Base-by-base conservation (phyloP, 2,797 vertebrate species). In the Chaenodraco wilsoni region DNA sequence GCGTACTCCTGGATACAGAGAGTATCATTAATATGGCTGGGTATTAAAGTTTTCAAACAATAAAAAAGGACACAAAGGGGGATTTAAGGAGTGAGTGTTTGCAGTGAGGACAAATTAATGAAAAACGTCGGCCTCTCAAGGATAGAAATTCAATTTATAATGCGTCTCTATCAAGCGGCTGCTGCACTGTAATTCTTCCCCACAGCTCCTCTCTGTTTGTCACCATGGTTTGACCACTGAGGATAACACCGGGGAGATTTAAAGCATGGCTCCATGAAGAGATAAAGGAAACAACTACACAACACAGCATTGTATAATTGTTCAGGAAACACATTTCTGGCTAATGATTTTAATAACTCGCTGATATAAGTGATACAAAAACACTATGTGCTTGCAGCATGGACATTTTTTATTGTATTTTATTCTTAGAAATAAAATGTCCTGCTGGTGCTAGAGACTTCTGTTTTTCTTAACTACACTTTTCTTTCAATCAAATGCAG, bases 41-140 rank as follows among this genome's bases (percentile, higher is more conserved):
- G 69, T 76, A 74, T 76, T 86, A 76, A 83, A 87, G 69, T 87
- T 85, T 76, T 78, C 69, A 67, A 76, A 87, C 86, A 86, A 89
- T 83, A 78, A 75, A 83, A 82, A 72, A 69, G 50, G 74, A 81
- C 81, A 83, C 80, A 85, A 80, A 82, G 74, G 83, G 71, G 77
- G 56, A 70, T 73, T 88, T 80, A 81, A 84, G 77, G 56, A 72
- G 52, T 40, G 33, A 75, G 77, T n/a, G 58, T 84, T 82, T 79
- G 74, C 74, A 63, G 49, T 64, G 78, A 84, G 60, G 84, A 84
- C 70, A 90, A 81, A 86, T 88, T 78, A 79, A 89, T 84, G 78
- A 87, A 84, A 37, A 78, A 74, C 2, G 14, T 23, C 3, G 15
- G 64, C 58, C 82, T 81, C 88, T 70, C 6, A 70, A 81, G 87